Percentiles rank a stretch among this genome's conserved stretches.
phyloP scores from a whole-genome alignment of 2,888 invertebrate species.

The Drosophila mimica region DNA sequence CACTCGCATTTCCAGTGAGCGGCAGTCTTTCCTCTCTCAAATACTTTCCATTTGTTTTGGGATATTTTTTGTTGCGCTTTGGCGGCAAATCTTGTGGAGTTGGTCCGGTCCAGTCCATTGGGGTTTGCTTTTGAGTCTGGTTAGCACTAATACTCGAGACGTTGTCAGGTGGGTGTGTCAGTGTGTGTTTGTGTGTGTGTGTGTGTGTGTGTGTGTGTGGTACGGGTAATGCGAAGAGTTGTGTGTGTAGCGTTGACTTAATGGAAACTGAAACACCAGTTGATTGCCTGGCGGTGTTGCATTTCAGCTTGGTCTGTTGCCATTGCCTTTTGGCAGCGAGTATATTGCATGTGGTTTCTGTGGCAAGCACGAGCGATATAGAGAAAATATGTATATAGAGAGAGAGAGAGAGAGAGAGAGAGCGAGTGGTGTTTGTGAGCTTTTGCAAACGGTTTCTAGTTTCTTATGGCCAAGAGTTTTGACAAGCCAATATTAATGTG shows the following conservation, averaged over 20 bases:
- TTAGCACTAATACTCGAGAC: constrained; percentile 50
- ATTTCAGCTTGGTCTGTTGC: constrained; percentile 43
- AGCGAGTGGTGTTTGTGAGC: neutral
- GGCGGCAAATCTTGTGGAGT: constrained; percentile 50
- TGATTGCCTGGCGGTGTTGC: constrained; percentile 74
- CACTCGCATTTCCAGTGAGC: constrained; percentile 38
- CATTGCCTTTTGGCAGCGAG: constrained; percentile 31
- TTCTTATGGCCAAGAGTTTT: constrained; percentile 61
- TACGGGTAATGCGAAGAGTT: constrained; percentile 6
- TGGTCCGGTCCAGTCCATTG: constrained; percentile 2
- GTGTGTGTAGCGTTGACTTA: constrained; percentile 42
- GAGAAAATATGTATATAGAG: neutral
- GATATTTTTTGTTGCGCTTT: constrained; percentile 57
- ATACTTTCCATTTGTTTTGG: constrained; percentile 65
- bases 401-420: neutral
- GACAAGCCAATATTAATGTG: constrained; percentile 65
- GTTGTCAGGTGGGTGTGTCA: constrained; percentile 39
- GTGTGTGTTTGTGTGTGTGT: constrained; percentile 20
- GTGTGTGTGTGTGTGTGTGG: constrained; percentile 12
- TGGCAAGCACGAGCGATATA: constrained; percentile 31
- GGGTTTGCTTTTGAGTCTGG: constrained; percentile 21
- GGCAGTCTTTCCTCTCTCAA: constrained; percentile 6
- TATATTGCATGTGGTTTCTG: constrained; percentile 74
- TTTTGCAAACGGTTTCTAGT: constrained; percentile 52
- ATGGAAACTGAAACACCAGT: constrained; percentile 83